Evolutionary conservation across 2,888 invertebrate species (phyloP), one percentile per base, ranked within the genome.

Genomic region (Noctua pronuba): DNA sequence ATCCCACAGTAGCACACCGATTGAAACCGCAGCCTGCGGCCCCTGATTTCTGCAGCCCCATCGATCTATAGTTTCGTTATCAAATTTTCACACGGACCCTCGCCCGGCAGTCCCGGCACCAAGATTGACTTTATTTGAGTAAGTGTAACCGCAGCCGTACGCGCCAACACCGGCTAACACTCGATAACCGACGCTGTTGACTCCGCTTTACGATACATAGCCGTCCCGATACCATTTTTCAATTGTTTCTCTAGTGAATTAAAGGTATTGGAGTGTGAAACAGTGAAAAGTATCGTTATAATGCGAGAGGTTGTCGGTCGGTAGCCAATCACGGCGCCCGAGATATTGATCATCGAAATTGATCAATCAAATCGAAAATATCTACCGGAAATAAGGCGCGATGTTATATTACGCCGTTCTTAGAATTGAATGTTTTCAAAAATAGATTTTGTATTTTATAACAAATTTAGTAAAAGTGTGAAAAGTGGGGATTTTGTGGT

Each of bases 51-150:
- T 94, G 94, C 95, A 95, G 95, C 93, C 94, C 94, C 94, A 94
- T 95, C 95, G 95, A 95, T 96, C 95, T 93, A 94, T 95, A 94
- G 95, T 93, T 96, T 95, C 93, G 96, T 96, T 96, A 96, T 96
- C 96, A 96, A 96, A 96, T 96, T 96, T 96, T 96, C 96, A 96
- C 96, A 96, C 96, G 96, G 93, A 91, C 93, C 93, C 93, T 90
- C 91, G 91, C 89, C 89, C 90, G 86, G 92, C 94, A 92, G 94
- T 95, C 89, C 90, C 91, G 86, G 92, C 94, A 92, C 94, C 95
- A 93, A 96, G 96, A 96, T 96, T 95, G 96, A 95, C 95, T 96
- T 95, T 96, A 96, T 96, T 96, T 96, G 95, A 95, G 94, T 93
- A 96, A 96, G 95, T 95, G 92, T 93, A 94, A 96, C 96, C 96